A percentile compares a stretch with the other conserved stretches of the same genome.
These are phyloP conservation scores for Platichthys stellatus DNA, from an alignment of 2,113 vertebrate genomes.

Conservation along the genomic window DNA sequence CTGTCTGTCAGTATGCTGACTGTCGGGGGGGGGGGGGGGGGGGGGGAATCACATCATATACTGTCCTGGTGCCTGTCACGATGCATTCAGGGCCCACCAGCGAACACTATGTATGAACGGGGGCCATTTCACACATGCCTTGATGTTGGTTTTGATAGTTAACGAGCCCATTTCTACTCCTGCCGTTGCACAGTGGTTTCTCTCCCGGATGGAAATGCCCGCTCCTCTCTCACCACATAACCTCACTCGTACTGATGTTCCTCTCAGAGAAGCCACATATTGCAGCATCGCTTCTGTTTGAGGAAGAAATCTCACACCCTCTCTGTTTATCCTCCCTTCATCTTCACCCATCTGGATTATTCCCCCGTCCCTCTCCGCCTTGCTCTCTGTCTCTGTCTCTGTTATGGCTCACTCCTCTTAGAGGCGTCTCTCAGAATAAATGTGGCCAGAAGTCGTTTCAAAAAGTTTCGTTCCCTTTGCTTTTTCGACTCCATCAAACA, in stretches of 20 bases:
- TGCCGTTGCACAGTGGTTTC: too few species aligned
- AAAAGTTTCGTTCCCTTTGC: slow-evolving; percentile 19
- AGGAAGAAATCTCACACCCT: slow-evolving; percentile 34
- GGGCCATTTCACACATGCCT: neutral
- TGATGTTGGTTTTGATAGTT: slow-evolving; percentile 1
- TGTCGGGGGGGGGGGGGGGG: neutral
- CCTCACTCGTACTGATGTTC: slow-evolving; percentile 36
- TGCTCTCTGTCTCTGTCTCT: slow-evolving; percentile 11
- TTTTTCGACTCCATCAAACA: slow-evolving; percentile 27
- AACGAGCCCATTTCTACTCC: neutral
- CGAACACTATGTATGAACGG: too few species aligned
- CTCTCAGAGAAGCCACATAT: slow-evolving; percentile 33
- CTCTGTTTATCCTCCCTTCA: slow-evolving; percentile 26
- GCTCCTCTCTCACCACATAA: slow-evolving; percentile 2
- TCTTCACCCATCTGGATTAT: slow-evolving; percentile 35
- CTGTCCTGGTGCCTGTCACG: neutral
- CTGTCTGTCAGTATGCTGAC: slow-evolving; percentile 28
- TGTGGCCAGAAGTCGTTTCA: slow-evolving; percentile 8
- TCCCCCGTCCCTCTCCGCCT: neutral
- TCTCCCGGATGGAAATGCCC: too few species aligned
- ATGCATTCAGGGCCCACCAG: neutral
- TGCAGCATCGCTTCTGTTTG: slow-evolving; percentile 24
- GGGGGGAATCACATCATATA: neutral
- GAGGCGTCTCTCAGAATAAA: slow-evolving; percentile 30
- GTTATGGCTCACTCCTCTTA: slow-evolving; percentile 10